Percentiles rank a stretch among this genome's conserved stretches.
These are phyloP conservation scores for Leptopilina myrica DNA, from an alignment of 2,888 invertebrate species.

Conservation along the genomic window DNA sequence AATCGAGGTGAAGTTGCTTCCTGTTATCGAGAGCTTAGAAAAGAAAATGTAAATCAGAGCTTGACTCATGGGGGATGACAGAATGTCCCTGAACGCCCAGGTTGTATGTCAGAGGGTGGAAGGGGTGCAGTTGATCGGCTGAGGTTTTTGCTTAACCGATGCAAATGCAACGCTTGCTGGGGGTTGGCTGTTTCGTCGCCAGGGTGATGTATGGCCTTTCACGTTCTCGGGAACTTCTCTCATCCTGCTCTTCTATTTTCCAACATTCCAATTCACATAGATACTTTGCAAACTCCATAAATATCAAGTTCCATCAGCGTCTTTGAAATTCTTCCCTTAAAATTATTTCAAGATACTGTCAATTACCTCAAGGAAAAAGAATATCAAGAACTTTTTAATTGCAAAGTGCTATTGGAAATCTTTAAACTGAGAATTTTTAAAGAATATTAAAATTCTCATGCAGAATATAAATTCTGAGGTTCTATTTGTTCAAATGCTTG, in stretches of 20 bases:
- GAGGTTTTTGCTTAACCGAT: slow-evolving; percentile 66
- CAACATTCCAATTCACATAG: slow-evolving; percentile 32
- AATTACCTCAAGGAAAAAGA: background rate
- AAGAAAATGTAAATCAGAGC: slow-evolving; percentile 70
- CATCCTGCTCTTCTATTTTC: slow-evolving; percentile 34
- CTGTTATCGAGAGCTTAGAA: slow-evolving; percentile 68
- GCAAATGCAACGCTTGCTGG: slow-evolving; percentile 74
- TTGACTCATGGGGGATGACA: slow-evolving; percentile 60
- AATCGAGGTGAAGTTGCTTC: slow-evolving; percentile 67
- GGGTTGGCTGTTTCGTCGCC: slow-evolving; percentile 74
- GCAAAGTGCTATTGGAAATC: background rate
- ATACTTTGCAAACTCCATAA: slow-evolving; percentile 41
- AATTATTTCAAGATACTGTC: background rate
- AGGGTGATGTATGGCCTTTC: slow-evolving; percentile 68
- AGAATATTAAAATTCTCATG: slow-evolving; percentile 8
- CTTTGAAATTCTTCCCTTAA: background rate
- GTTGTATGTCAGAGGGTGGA: slow-evolving; percentile 42
- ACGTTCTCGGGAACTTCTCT: slow-evolving; percentile 50
- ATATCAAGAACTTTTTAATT: background rate
- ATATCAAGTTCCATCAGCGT: slow-evolving; percentile 37
- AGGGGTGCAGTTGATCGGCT: slow-evolving; percentile 64
- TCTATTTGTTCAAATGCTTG: slow-evolving; percentile 46
- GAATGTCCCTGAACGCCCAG: slow-evolving; percentile 57
- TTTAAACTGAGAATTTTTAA: too few relatives aligned
- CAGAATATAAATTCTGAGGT: slow-evolving; percentile 43